Base-by-base conservation (phyloP, 2,113 vertebrate species). In the Rhea americana region DNA sequence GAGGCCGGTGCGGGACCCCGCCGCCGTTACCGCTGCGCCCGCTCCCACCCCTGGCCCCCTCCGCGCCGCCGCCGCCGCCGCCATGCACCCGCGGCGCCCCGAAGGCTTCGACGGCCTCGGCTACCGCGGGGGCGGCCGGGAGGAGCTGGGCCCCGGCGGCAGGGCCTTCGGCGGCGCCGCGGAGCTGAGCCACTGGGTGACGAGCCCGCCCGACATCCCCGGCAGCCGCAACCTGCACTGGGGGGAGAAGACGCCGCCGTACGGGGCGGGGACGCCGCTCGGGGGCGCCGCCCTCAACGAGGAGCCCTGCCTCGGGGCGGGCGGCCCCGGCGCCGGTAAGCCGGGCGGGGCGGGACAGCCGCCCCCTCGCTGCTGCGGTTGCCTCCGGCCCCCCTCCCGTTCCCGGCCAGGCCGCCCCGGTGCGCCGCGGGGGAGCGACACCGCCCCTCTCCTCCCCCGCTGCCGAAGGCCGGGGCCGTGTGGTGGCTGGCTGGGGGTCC, bases 181-280 rank as follows among this genome's bases (percentile, higher is more conserved):
- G 67, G 97, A 98, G 55, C 98, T 98, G 73, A 96, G 98, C 82
- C 98, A 98, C 75, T 99, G 99, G 99, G 98, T 99, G 89, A 99
- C 98, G 30, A 98, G 97, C 32, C 99, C 99, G 26, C 99, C 99
- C 1, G 99, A 99, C 95, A 99, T 99, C 82, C 99, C 99, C 9
- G 99, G 99, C 25, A 99, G 99, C 98, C 98, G 99, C 84, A 99
- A 99, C 95, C 97, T 99, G 94, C 98, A 99, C 95, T 98, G 98
- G 95, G 98, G 97, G 7, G 99, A 99, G 77, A 98, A 98, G 91
- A 99, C 98, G 32, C 98, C 99, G 6, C 97, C 98, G 13, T 97
- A 94, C 32, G 98, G 98, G 20, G 97, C 97, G n/a, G 96, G 97
- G 16, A 95, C 96, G 18, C 97, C 97, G 6, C 28, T 86, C 56